A percentile compares a stretch with the other conserved stretches of the same genome.
These are phyloP conservation scores for Darevskia nairensis DNA, from an alignment of 2,797 vertebrate species.

Conservation along the genomic window DNA sequence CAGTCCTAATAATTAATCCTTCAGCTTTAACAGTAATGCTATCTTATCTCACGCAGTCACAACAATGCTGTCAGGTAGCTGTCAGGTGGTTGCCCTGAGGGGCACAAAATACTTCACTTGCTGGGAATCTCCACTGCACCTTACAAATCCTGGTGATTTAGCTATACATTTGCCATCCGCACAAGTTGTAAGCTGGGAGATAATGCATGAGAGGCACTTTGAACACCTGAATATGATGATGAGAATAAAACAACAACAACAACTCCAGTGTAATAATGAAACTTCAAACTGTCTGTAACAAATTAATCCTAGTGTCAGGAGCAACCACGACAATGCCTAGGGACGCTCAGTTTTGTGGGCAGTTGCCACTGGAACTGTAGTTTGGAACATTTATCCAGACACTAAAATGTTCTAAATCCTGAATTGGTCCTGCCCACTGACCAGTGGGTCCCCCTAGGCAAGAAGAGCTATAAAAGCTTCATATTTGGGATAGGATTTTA, in stretches of 20 bases:
- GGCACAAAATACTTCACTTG: neutral
- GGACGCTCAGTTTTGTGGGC: neutral
- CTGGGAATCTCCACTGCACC: neutral
- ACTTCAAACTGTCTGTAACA: neutral
- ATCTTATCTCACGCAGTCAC: neutral
- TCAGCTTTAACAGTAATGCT: neutral
- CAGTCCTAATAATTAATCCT: neutral
- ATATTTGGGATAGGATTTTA: too few species aligned
- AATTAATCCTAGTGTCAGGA: too few species aligned
- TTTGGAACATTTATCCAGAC: neutral
- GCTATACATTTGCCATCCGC: too few species aligned
- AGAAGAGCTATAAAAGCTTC: neutral
- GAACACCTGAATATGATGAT: neutral
- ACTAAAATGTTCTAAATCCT: neutral
- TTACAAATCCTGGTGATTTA: too few species aligned
- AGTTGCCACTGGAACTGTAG: neutral
- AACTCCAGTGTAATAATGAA: neutral
- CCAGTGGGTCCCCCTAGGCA: neutral
- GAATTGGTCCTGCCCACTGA: neutral
- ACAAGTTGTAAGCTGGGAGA: neutral
- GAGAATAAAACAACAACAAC: neutral
- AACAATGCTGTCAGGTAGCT: too few species aligned
- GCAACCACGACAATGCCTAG: neutral
- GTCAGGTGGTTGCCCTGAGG: too few species aligned
- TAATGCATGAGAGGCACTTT: neutral